Base-by-base conservation (phyloP, 2,797 vertebrate genomes). In the Picus viridis region DNA sequence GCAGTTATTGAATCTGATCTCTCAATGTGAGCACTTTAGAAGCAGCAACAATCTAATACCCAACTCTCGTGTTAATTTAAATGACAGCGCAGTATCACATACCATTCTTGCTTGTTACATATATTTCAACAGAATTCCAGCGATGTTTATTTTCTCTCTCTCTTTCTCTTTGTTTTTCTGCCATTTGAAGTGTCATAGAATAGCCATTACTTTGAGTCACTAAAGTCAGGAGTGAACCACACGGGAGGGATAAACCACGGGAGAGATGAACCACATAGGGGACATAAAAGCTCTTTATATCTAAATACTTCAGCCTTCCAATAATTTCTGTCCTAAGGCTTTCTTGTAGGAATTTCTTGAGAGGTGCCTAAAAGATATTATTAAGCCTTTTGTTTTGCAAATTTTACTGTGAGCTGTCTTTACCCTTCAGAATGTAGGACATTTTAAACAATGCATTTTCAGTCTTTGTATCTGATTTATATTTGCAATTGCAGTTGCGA, bases 111-210 rank as follows among this genome's bases (percentile, higher is more conserved):
- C 74, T 83, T n/a, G 10, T 64, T 39, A 27, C 71, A 30, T 78
- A 14, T 2, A 70, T 6, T 41, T 68, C 0, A 5, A 27, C 11
- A 62, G 47, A 65, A 68, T 58, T 75, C 10, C 0, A 2, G 0
- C 45, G 3, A 9, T 22, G 15, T 51, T 85, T 84, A 23, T 85
- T 75, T 59, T 89, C 12, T 47, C 8, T 71, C 7, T 39, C 7
- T 39, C 8, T 41, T 23, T n/a, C 24, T 16, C 43, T 62, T 8
- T 68, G 4, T 22, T 58, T 76, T 59, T 62, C 34, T 41, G n/a
- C 14, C 10, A 13, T 62, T 84, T 79, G 1, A 41, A 83, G 15
- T 70, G 36, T 53, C 19, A 15, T 18, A 8, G 43, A 69, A 39
- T 30, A 67, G 17, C 12, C 67, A 6, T 65, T 32, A 56, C 6